Evolutionary conservation across 2,888 invertebrate genomes (phyloP), one percentile per base, ranked within the genome.

Genomic region (Mesoligia furuncula): DNA sequence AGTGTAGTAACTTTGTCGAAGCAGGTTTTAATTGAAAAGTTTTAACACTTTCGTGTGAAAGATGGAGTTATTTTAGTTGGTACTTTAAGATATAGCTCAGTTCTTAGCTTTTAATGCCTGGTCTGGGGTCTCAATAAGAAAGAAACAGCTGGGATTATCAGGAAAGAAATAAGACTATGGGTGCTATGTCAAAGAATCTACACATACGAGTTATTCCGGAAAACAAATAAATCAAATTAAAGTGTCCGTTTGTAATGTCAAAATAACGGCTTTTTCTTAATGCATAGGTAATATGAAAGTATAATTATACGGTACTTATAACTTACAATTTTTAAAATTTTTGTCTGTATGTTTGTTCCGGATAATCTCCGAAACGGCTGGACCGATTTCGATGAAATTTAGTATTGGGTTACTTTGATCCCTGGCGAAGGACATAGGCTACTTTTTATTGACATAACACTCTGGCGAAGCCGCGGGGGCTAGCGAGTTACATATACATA

Each of bases 11-110:
- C 75, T 78, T 82, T 73, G 57, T 45, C 68, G 68, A 81, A 68
- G 59, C 39, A 74, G 69, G 7, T 68, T 83, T 89, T 87, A 83
- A 82, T 89, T 89, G 70, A 82, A 85, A 80, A 87, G 77, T 85
- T 84, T 84, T 66, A 36, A 62, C 61, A 74, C 57, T 75, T 79
- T 66, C 62, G 48, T 71, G 24, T 42, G 73, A 69, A 65, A 36
- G 5, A 74, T 72, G 54, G 72, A 75, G 78, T 75, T 67, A 42
- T 64, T 73, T 70, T 1, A 39, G 77, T 13, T 48, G 27, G 17
- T 61, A 48, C 4, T 24, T 45, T 5, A 69, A 24, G 15, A n/a
- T 48, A n/a, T 1, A 48, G 24, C 24, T 64, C 39, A 31, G n/a
- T 27, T 57, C 20, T 57, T 48, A 2, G 15, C 0, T 36, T 42